phyloP scores from a whole-genome alignment of 2,888 invertebrate species.

The Meghimatium bilineatum region DNA sequence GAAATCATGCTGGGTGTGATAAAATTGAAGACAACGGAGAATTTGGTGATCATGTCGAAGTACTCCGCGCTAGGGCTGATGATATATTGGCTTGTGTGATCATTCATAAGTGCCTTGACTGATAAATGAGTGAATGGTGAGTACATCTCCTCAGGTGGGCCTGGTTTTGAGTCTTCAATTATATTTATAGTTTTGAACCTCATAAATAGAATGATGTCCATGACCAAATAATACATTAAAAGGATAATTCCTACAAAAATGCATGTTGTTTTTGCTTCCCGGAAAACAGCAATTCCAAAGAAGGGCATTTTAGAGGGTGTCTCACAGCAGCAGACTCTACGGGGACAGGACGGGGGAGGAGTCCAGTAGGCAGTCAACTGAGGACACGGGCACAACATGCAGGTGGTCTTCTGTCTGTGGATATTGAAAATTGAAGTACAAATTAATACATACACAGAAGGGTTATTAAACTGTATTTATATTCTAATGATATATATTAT shows the following conservation, averaged over 20 bases:
- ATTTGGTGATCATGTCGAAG: conserved; percentile 82
- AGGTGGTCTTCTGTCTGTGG: conserved; percentile 24
- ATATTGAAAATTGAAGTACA: too few species aligned
- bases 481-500: too few species aligned
- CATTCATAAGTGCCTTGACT: conserved; percentile 88
- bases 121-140: conserved; percentile 80
- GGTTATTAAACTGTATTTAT: too few species aligned
- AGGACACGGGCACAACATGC: conserved; percentile 34
- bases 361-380: conserved; percentile 43
- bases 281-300: conserved; percentile 35
- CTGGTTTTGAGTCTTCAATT: conserved; percentile 50
- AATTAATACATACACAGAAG: too few species aligned
- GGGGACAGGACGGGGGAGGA: conserved; percentile 40
- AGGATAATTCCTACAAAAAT: conserved; percentile 46
- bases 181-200: conserved; percentile 48
- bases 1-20: conserved; percentile 92
- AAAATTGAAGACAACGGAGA: conserved; percentile 80
- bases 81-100: conserved; percentile 89
- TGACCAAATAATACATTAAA: conserved; percentile 48
- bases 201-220: conserved; percentile 51
- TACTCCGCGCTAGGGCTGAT: conserved; percentile 88
- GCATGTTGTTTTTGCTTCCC: conserved; percentile 50
- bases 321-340: conserved; percentile 43
- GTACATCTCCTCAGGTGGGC: conserved; percentile 43
- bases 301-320: conserved; percentile 26